Evolutionary conservation across 2,113 vertebrate genomes (phyloP).

Genomic region (Centropus unirufus): DNA sequence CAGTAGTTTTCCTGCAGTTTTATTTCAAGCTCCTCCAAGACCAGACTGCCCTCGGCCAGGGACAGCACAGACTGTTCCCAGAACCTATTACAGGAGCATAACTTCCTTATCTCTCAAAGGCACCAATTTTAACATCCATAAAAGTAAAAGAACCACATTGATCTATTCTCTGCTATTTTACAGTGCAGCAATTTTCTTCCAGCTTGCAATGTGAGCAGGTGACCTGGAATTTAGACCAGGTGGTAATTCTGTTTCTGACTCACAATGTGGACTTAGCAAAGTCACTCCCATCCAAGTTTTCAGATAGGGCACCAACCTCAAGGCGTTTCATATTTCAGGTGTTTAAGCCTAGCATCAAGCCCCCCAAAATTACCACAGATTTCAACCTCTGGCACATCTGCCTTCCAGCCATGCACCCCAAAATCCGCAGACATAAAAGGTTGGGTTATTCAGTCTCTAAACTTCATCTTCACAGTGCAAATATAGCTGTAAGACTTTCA

Average conservation of each 20-base stretch:
- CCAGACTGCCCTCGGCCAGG: background rate
- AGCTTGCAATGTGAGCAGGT: background rate
- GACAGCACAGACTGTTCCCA: background rate
- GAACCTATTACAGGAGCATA: background rate
- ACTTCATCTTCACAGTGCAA: background rate
- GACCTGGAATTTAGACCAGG: background rate
- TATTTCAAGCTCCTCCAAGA: background rate
- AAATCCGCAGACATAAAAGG: background rate
- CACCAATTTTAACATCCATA: background rate
- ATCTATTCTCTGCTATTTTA: background rate
- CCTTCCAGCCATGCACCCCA: background rate
- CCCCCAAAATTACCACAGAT: background rate
- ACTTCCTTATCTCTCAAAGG: background rate
- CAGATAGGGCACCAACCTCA: background rate
- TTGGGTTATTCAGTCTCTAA: background rate
- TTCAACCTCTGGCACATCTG: background rate
- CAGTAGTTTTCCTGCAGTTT: background rate
- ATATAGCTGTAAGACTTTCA: background rate
- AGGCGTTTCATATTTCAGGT: background rate
- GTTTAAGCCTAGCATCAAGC: background rate
- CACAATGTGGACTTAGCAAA: background rate
- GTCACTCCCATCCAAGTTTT: background rate
- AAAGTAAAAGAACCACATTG: background rate
- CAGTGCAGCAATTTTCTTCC: background rate
- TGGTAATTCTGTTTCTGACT: background rate